Base-by-base conservation (phyloP, 1,140 invertebrate genomes). In the Oncopeltus fasciatus region DNA sequence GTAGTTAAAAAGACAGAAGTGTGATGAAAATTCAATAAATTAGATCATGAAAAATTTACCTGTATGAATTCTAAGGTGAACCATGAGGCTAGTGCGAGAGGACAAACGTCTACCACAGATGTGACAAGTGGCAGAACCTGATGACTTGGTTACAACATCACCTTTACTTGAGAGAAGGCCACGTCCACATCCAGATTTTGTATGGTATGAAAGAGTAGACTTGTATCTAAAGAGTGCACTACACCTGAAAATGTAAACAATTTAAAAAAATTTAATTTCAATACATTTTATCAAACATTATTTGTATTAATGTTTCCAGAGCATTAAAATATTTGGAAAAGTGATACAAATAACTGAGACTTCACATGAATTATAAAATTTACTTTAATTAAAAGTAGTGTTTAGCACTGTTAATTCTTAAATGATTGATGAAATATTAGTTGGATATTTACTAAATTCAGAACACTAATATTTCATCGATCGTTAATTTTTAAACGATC, bases 1-100 rank as follows among this genome's bases (percentile, higher is more conserved):
- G 14, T 38, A 8, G 14, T 8, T 38, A 38, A 38, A 14, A 38
- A 8, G 31, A 8, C 14, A 38, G 31, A 38, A 38, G 5, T 5
- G 31, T 38, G 5, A 14, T 38, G 31, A 38, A 38, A 38, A 8
- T 38, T 38, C 5, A 38, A 38, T 38, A 38, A 38, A 14, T 38
- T 8, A 38, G 31, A 29, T 47, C 14, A 60, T 51, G 8, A 24
- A n/a, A 20, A 51, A 26, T 16, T 64, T 44, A 61, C 65, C 65
- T 16, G 61, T 66, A 53, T 66, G 65, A 29, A 66, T 63, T 18
- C 65, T 58, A 20, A 66, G 29, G 56, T 66, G 65, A 49, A 66
- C 65, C 65, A 66, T 66, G 4, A 66, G 49, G 26, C 57, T 60
- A 4, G 65, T 66, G 16, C 65, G 26, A 12, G 49, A 58, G 21